phyloP scores from a whole-genome alignment of 2,888 invertebrate species.

The Tinea trinotella region DNA sequence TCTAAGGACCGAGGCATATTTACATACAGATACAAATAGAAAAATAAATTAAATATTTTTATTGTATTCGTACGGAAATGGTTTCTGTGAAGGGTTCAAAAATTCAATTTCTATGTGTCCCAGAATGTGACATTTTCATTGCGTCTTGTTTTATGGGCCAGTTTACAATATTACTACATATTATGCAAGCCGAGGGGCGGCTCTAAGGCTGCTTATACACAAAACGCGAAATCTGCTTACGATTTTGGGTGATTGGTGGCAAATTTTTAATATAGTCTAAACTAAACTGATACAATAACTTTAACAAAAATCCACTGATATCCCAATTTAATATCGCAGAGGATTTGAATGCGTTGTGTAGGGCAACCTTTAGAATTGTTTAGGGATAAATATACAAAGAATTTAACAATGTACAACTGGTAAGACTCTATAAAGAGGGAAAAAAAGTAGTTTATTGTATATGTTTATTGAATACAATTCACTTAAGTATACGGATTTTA shows the following conservation, averaged over 20 bases:
- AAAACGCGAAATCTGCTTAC: too few species aligned
- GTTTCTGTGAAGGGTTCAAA: conserved; percentile 33
- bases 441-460: neutral
- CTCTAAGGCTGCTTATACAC: too few species aligned
- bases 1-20: too few species aligned
- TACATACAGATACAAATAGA: neutral
- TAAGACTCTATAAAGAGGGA: neutral
- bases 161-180: conserved; percentile 44
- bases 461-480: neutral
- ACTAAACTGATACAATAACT: too few species aligned
- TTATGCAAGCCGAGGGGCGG: conserved; percentile 31
- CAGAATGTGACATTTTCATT: conserved; percentile 35
- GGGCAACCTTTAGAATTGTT: conserved; percentile 19
- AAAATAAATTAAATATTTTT: neutral
- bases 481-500: neutral
- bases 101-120: conserved; percentile 52
- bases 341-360: too few species aligned
- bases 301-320: too few species aligned
- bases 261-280: too few species aligned
- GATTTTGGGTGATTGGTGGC: too few species aligned
- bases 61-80: neutral
- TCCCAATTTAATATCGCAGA: too few species aligned
- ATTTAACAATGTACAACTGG: conserved; percentile 7
- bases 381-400: conserved; percentile 16
- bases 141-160: conserved; percentile 48